Evolutionary conservation across 2,113 vertebrate genomes (phyloP), one percentile per base, ranked within the genome.

Genomic region (Bagarius yarrelli): DNA sequence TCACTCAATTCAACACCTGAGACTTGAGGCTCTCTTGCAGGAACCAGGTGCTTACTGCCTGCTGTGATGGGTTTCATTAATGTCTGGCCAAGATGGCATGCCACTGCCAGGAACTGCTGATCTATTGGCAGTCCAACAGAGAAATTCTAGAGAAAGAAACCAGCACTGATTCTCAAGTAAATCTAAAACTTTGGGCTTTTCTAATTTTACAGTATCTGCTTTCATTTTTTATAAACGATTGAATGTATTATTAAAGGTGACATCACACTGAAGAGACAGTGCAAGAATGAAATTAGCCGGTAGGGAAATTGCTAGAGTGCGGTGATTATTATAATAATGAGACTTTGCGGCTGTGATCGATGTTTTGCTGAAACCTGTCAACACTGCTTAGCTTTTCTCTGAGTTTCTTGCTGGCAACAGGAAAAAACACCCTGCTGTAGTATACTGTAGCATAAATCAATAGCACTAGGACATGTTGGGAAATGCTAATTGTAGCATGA

Each of bases 41-140:
- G 79, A 71, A 85, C 76, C 86, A 85, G 86, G 72, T 87, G 81
- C 73, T 81, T 53, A 52, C 80, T 83, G 63, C 67, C 78, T 32
- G 56, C 84, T 18, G 61, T 70, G 83, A 81, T 85, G 76, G 72
- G 53, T 83, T 78, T 78, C 83, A 84, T 84, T 87, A 83, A 88
- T 86, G 83, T 83, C 85, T 82, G 84, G 81, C 84, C 83, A 84
- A 59, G 77, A 67, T 27, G 34, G 69, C 23, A 63, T 78, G 61
- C 81, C 71, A 69, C 66, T 83, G 81, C 85, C 81, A 85, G 77
- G 83, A 80, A 83, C 79, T 44, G 81, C 36, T 84, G 83, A 85
- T 85, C 79, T 85, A 79, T 73, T 86, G 53, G 76, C 75, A 78
- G 73, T 82, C 64, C 60, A 76, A 83, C 73, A 80, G 82, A 76